phyloP scores from a whole-genome alignment of 2,113 vertebrate species.

The Odontophorus gujanensis region DNA sequence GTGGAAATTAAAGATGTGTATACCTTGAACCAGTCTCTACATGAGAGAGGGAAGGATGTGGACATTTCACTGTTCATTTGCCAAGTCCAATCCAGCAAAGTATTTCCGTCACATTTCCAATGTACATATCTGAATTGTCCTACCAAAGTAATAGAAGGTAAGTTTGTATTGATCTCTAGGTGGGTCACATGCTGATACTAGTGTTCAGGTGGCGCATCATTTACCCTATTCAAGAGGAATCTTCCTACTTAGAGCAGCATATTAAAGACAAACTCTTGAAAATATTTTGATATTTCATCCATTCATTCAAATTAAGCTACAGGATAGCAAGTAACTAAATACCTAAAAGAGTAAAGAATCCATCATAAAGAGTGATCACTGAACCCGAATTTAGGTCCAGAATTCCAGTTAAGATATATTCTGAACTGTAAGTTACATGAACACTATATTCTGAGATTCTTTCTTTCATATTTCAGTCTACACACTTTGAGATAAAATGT shows the following conservation, averaged over 20 bases:
- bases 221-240: neutral
- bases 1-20: neutral
- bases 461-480: constrained; percentile 58
- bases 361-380: neutral
- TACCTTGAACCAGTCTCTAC: neutral
- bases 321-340: neutral
- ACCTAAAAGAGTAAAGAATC: neutral
- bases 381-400: neutral
- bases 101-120: neutral
- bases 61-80: neutral
- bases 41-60: neutral
- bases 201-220: neutral
- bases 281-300: neutral
- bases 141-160: neutral
- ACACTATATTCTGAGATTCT: neutral
- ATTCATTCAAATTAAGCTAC: neutral
- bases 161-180: neutral
- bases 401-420: constrained; percentile 48
- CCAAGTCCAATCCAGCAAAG: neutral
- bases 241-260: neutral
- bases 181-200: neutral
- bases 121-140: neutral
- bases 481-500: constrained; percentile 20
- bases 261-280: neutral
- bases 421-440: neutral